These are phyloP conservation scores for Gila robusta DNA, from an alignment of 2,797 vertebrate species.

Conservation along the genomic window DNA sequence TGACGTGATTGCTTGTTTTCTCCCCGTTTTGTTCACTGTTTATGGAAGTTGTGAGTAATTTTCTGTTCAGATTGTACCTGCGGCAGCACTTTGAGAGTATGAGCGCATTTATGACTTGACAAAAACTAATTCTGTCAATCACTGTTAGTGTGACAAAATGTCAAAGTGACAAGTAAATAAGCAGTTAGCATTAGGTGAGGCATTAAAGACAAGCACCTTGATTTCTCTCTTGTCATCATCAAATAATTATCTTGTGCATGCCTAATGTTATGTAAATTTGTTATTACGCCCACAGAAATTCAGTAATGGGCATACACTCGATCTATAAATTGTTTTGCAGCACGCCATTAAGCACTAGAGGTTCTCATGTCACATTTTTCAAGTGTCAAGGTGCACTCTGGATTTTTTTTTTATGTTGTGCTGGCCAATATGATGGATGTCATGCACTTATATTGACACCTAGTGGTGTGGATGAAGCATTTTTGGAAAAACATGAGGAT, in stretches of 20 bases:
- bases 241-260: slow-evolving; percentile 65
- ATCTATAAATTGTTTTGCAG: slow-evolving; percentile 32
- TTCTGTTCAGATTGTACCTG: slow-evolving; percentile 58
- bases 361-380: neutral
- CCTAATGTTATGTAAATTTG: slow-evolving; percentile 60
- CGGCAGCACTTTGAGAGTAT: slow-evolving; percentile 52
- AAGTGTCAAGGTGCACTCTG: neutral
- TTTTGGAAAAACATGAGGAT: neutral
- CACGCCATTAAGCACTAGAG: neutral
- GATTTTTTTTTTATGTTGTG: neutral
- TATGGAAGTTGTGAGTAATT: slow-evolving; percentile 59
- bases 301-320: slow-evolving; percentile 55
- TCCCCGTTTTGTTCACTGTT: slow-evolving; percentile 61
- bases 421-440: neutral
- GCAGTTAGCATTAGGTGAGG: slow-evolving; percentile 57
- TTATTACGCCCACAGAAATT: slow-evolving; percentile 59
- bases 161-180: slow-evolving; percentile 69
- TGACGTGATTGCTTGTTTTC: slow-evolving; percentile 66
- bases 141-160: slow-evolving; percentile 68
- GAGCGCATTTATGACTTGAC: slow-evolving; percentile 63
- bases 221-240: slow-evolving; percentile 58
- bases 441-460: neutral
- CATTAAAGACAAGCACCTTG: slow-evolving; percentile 62
- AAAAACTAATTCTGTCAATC: slow-evolving; percentile 66
- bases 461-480: neutral